These are phyloP conservation scores for Stenotaenia linearis DNA, from an alignment of 2,888 invertebrate genomes.

Conservation along the genomic window DNA sequence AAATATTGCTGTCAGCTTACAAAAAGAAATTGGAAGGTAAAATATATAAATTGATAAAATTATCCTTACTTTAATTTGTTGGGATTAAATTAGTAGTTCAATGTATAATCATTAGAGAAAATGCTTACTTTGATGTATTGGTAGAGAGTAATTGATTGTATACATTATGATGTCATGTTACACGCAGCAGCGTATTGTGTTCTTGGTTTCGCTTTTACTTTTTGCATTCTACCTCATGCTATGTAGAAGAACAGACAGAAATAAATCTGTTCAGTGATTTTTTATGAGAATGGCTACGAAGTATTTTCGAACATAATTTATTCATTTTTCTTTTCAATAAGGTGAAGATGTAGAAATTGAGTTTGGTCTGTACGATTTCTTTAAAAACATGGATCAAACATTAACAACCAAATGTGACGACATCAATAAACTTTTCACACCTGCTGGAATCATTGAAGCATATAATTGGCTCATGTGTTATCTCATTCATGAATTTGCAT, in stretches of 20 bases:
- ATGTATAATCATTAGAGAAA: too few species aligned
- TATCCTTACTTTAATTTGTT: not conserved
- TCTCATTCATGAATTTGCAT: not conserved
- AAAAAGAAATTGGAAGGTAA: not conserved
- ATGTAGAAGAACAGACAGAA: too few species aligned
- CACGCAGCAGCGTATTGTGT: too few species aligned
- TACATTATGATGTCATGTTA: too few species aligned
- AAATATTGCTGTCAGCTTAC: slow-evolving; percentile 62
- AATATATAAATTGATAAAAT: not conserved
- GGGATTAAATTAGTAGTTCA: too few species aligned
- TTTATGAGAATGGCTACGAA: too few species aligned
- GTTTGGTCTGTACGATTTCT: slow-evolving; percentile 40
- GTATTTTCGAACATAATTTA: too few species aligned
- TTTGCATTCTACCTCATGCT: too few species aligned
- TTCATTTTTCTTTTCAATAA: not conserved
- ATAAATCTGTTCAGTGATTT: too few species aligned
- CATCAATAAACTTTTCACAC: not conserved
- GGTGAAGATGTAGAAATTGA: not conserved
- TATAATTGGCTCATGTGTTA: not conserved
- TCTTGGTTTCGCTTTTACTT: too few species aligned
- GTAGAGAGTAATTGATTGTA: too few species aligned
- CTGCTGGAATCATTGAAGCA: not conserved
- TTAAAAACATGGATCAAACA: not conserved
- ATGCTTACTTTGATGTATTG: too few species aligned
- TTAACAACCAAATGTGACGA: not conserved